Evolutionary conservation across 2,888 invertebrate genomes (phyloP), one percentile per base, ranked within the genome.

Genomic region (Drosophila emarginata): DNA sequence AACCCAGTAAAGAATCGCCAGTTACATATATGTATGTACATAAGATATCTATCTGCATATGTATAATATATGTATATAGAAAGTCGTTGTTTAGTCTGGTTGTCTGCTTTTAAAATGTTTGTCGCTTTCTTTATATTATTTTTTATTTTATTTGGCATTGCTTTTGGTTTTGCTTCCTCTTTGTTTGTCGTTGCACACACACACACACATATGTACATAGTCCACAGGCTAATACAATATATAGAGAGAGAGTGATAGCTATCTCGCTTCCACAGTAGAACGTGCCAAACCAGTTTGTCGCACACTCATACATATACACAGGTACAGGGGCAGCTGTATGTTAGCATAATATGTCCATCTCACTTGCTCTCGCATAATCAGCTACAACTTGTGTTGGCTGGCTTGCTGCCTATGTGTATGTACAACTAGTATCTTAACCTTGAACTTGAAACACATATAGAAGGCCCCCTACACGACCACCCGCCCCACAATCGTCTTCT

Each of bases 381-480:
- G 45, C 45, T 6, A 11, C 21, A 23, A n/a, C 23, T 12, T 63
- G 45, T 51, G 18, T 50, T 51, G 65, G 58, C 40, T 45, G 45
- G 45, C 21, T 23, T 21, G 1, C 18, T 57, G 54, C 9, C 14
- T 54, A 36, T 32, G n/a, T 60, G 11, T 45, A 4, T 45, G 15
- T 12, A 90, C 80, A 90, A 90, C 90, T 89, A 89, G 83, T 90
- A 88, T 89, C 89, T 91, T 91, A 89, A 91, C 91, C 91, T 91
- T 91, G 91, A 91, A 91, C 91, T 91, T 91, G 91, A 91, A 91
- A 90, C 80, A 87, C 77, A 88, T 80, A 82, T 68, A 79, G 72
- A 65, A 65, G 52, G 21, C 4, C 15, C 57, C 18, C 26, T 57
- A 40, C 54, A 18, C 14, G 7, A 6, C 7, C 18, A 56, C 40